These are phyloP conservation scores for Cecidostiba fungosa DNA, from an alignment of 2,888 invertebrate genomes.

Conservation along the genomic window DNA sequence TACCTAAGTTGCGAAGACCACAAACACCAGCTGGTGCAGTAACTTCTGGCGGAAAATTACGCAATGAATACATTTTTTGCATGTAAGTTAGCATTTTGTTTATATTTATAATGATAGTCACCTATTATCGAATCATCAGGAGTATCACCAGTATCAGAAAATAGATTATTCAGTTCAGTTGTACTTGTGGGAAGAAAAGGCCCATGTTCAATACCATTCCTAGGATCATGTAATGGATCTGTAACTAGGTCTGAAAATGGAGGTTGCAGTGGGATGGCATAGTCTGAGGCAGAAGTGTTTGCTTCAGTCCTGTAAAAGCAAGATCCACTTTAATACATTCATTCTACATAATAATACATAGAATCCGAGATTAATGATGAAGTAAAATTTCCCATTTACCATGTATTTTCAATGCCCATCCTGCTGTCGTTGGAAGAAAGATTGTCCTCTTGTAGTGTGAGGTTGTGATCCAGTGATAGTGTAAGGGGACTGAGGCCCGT, in stretches of 20 bases:
- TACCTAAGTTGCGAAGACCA: constrained; percentile 82
- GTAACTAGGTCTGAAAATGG: constrained; percentile 43
- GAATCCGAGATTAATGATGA: background rate
- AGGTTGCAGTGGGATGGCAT: constrained; percentile 52
- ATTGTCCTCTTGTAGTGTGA: constrained; percentile 76
- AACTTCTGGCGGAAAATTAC: constrained; percentile 66
- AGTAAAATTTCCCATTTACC: constrained; percentile 66
- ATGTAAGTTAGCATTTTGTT: background rate
- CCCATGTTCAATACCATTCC: constrained; percentile 74
- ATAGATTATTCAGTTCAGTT: constrained; percentile 74
- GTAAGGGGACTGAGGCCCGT: constrained; percentile 77
- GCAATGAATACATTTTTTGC: background rate
- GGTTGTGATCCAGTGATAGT: constrained; percentile 75
- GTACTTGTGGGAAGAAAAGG: constrained; percentile 76
- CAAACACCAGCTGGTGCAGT: constrained; percentile 81
- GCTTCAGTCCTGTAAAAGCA: constrained; percentile 62
- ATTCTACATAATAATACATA: background rate
- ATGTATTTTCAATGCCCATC: constrained; percentile 81
- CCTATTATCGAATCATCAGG: constrained; percentile 78
- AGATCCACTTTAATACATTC: background rate
- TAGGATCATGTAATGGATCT: constrained; percentile 71
- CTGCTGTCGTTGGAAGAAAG: constrained; percentile 71
- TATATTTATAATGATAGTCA: constrained; percentile 56
- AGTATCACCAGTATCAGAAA: constrained; percentile 75
- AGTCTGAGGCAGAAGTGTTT: constrained; percentile 59